Base-by-base conservation (phyloP, 2,797 vertebrate genomes). In the Labeo calbasu region DNA sequence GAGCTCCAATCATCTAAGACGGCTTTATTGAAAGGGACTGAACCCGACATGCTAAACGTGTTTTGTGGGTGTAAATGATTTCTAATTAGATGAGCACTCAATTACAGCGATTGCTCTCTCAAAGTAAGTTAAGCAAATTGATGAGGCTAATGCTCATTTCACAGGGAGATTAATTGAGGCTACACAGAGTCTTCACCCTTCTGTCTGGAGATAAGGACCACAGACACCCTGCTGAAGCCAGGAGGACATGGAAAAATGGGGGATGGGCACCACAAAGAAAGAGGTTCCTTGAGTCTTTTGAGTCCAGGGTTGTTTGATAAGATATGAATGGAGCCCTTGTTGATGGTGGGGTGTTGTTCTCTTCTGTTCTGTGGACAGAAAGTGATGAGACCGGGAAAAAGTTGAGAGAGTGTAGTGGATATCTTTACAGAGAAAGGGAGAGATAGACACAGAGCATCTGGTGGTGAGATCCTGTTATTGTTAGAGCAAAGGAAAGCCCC, bases 391-490 rank as follows among this genome's bases (percentile, higher is more conserved):
- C 36, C 43, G 9, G 68, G 61, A 25, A 50, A 77, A 78, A 61
- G 11, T 43, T 40, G 46, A 15, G 53, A 70, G 40, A 75, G 43
- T 1, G 11, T 21, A 48, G 40, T 70, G 36, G 23, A 77, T 84
- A 46, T 59, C 40, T 70, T 78, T 78, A 36, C 73, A 25, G 71
- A n/a, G 48, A 86, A 43, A 70, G 50, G 19, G 50, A 51, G 65
- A 40, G 40, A 61, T 55, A 69, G 48, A 81, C 21, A 77, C 23
- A 15, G 46, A 70, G 81, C 88, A 87, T 89, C 86, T 88, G 88
- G 84, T 84, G 73, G 19, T 82, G 65, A 83, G 87, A 90, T 90
- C 88, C 89, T 89, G 90, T 90, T 87, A 86, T 89, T 90, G 88
- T 91, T 90, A 81, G 88, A 78, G 77, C 48, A 82, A 70, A 89